Base-by-base conservation (phyloP, 2,113 vertebrate genomes). In the Laterallus jamaicensis region DNA sequence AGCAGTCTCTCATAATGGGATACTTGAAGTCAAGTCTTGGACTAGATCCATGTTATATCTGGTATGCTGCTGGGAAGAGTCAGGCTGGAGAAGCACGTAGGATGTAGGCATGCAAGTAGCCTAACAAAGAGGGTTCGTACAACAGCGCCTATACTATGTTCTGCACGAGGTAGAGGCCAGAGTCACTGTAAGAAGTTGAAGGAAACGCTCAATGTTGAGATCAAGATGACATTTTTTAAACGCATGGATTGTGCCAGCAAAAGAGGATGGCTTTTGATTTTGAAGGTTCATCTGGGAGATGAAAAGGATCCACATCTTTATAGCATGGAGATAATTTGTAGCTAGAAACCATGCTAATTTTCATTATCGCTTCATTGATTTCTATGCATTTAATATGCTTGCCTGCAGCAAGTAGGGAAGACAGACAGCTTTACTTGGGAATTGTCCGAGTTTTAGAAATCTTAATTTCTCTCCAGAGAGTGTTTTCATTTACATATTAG, bases 271-370 rank as follows among this genome's bases (percentile, higher is more conserved):
- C 60, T 91, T 94, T 95, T 85, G 49, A 87, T 95, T 96, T 73
- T 67, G 24, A 28, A 88, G 90, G 71, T 82, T 94, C 63, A 91
- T 59, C 80, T 62, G 44, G 56, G 84, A 91, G 91, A 82, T 62
- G 35, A 96, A 94, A 96, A 87, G 67, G 79, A 79, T 69, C 40
- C 62, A 44, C 47, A 66, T 82, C 92, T 73, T 85, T 35, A 78
- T 47, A 31, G 82, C 82, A 82, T 26, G n/a, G 86, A 94, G 88
- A 86, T 70, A 86, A 67, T 78, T 70, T 87, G 76, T 91, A 95
- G 88, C 91, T 81, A 71, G 84, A 88, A 95, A 87, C 67, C 70
- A 89, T 79, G 78, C 80, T 93, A 79, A 67, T 78, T 83, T 82
- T 93, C 62, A 87, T 80, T 73, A 79, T 67, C 84, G 64, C 76